Conservation (phyloP, 23 tunicate species). For the Styela plicata region DNA sequence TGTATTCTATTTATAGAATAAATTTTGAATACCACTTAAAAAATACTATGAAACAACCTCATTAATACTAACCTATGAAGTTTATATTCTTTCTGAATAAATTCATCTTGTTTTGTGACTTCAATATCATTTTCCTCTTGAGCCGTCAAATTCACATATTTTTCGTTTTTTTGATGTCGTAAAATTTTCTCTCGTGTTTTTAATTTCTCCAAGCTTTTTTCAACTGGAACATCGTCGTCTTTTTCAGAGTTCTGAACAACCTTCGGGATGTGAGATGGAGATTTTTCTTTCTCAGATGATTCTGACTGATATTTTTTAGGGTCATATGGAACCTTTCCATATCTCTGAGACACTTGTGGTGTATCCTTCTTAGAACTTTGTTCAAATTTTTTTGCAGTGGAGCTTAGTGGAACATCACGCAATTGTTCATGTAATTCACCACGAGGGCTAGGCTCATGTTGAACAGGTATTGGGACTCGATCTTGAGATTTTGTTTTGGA, state of each 20-base stretch:
- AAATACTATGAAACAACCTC: too few species aligned
- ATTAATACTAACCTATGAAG: conserved; percentile 18
- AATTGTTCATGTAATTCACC: background rate
- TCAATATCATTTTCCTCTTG: background rate
- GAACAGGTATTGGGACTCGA: background rate
- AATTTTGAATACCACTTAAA: too few species aligned
- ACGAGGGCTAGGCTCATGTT: conserved; percentile 1
- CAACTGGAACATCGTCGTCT: background rate
- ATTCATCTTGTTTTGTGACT: background rate
- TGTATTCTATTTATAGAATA: too few species aligned
- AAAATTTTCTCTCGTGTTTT: background rate
- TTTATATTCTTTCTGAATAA: conserved; percentile 1
- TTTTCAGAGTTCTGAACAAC: background rate
- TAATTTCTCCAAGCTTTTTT: background rate
- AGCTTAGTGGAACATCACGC: background rate
- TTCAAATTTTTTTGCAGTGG: background rate
- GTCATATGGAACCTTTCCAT: background rate
- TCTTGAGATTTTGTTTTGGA: background rate
- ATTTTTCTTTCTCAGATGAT: background rate
- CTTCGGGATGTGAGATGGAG: background rate
- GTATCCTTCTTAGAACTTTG: background rate
- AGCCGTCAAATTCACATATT: background rate
- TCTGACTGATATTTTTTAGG: conserved; percentile 5
- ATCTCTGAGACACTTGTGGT: background rate
- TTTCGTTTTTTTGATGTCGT: background rate